phyloP scores from a whole-genome alignment of 2,797 vertebrate species.

The Tragelaphus oryx region DNA sequence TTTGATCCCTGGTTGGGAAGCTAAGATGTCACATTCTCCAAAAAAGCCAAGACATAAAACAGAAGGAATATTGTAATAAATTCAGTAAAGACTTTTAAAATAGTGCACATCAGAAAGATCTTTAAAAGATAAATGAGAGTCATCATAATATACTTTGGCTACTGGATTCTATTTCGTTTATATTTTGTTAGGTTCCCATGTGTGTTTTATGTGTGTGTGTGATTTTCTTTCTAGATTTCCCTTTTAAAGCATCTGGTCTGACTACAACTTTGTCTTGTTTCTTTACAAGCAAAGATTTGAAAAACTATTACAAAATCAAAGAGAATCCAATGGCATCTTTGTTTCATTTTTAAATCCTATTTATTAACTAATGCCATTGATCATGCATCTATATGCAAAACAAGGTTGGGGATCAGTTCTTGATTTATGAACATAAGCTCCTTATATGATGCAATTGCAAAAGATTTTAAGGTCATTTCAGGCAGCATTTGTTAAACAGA shows the following conservation, averaged over 20 bases:
- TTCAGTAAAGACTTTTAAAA: neutral
- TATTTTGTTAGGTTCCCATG: neutral
- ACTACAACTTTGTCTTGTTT: neutral
- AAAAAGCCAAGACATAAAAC: neutral
- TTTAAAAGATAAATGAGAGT: neutral
- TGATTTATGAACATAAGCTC: neutral
- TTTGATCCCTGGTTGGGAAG: neutral
- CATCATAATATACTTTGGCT: neutral
- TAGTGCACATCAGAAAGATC: neutral
- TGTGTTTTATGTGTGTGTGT: neutral
- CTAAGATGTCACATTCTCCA: neutral
- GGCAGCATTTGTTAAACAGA: neutral
- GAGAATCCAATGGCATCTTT: neutral
- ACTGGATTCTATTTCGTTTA: neutral
- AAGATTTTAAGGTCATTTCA: neutral
- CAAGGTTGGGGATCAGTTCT: neutral
- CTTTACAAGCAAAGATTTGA: neutral
- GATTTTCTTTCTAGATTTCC: neutral
- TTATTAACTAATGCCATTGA: neutral
- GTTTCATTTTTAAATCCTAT: neutral
- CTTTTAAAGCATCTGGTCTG: neutral
- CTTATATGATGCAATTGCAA: neutral
- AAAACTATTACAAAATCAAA: neutral
- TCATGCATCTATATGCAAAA: neutral
- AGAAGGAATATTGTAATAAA: neutral